phyloP scores from a whole-genome alignment of 2,888 invertebrate species.

The Lepetodrilus schrolli region DNA sequence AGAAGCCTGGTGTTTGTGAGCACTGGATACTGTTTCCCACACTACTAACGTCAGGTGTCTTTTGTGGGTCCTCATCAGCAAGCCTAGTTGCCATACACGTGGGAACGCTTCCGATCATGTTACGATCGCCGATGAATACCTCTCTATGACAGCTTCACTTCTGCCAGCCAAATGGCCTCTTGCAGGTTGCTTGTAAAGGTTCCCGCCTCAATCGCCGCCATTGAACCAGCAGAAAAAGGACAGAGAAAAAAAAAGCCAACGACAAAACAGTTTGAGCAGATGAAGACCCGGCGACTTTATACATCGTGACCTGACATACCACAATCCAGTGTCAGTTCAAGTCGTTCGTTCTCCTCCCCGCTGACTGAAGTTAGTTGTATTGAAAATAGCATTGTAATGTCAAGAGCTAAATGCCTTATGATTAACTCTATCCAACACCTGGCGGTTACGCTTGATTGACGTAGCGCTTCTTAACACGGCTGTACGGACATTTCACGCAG shows the following conservation, averaged over 20 bases:
- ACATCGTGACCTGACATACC: neutral
- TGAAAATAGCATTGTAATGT: slow-evolving; percentile 23
- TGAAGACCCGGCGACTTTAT: neutral
- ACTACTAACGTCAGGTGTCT: neutral
- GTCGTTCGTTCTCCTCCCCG: slow-evolving; percentile 21
- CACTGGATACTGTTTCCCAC: neutral
- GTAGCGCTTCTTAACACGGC: neutral
- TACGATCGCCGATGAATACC: slow-evolving; percentile 7
- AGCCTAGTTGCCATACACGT: neutral
- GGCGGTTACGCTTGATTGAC: slow-evolving; percentile 16
- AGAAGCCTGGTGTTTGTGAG: neutral
- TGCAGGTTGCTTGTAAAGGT: neutral
- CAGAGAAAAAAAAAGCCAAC: slow-evolving; percentile 7
- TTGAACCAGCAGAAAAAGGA: too few relatives aligned
- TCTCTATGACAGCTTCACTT: neutral
- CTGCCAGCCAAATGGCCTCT: slow-evolving; percentile 1
- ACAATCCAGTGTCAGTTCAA: slow-evolving; percentile 12
- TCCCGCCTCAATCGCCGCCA: neutral
- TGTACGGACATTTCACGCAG: slow-evolving; percentile 16
- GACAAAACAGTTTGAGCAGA: neutral
- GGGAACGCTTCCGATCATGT: slow-evolving; percentile 15
- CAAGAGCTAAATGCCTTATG: slow-evolving; percentile 26
- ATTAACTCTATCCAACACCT: slow-evolving; percentile 22
- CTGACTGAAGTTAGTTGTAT: slow-evolving; percentile 22
- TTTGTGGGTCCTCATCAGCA: neutral